Percentiles rank a stretch among this genome's conserved stretches.
Conservation (phyloP, 1,140 invertebrate species). For the Polyergus mexicanus region DNA sequence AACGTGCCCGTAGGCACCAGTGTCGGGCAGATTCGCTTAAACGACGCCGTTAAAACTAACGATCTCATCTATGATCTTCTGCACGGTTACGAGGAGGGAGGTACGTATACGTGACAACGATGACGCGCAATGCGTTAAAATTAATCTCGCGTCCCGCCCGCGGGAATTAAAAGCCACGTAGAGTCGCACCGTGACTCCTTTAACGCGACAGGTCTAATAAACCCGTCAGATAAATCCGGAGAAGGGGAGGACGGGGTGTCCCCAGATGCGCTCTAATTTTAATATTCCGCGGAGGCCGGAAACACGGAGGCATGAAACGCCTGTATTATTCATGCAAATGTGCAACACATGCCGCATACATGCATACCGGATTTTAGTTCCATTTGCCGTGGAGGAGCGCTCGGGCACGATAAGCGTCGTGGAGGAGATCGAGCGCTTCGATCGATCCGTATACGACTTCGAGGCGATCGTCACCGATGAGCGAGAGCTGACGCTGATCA, state of each 20-base stretch:
- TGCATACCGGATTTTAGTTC: conserved; percentile 88
- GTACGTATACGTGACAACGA: conserved; percentile 81
- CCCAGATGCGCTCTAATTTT: conserved; percentile 42
- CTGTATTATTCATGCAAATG: conserved; percentile 63
- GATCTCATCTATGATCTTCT: conserved; percentile 92
- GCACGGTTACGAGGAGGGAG: conserved; percentile 93
- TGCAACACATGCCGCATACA: conserved; percentile 66
- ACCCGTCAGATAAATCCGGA: neutral
- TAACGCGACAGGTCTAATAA: conserved; percentile 36
- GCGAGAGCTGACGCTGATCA: conserved; percentile 89
- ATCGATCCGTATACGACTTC: conserved; percentile 91
- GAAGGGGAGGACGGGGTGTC: neutral
- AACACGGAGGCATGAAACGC: neutral
- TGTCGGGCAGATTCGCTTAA: conserved; percentile 93
- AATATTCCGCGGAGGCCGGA: conserved; percentile 7
- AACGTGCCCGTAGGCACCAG: conserved; percentile 94
- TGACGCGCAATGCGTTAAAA: neutral
- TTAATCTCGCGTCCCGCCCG: conserved; percentile 27
- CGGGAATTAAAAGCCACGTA: neutral
- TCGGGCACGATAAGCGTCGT: conserved; percentile 96
- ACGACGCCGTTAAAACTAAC: conserved; percentile 89
- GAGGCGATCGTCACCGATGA: conserved; percentile 92
- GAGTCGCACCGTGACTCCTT: neutral
- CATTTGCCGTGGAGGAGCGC: conserved; percentile 95
- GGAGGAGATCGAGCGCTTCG: conserved; percentile 91